phyloP scores from a whole-genome alignment of 2,888 invertebrate species.

The Amphipoea lucens region DNA sequence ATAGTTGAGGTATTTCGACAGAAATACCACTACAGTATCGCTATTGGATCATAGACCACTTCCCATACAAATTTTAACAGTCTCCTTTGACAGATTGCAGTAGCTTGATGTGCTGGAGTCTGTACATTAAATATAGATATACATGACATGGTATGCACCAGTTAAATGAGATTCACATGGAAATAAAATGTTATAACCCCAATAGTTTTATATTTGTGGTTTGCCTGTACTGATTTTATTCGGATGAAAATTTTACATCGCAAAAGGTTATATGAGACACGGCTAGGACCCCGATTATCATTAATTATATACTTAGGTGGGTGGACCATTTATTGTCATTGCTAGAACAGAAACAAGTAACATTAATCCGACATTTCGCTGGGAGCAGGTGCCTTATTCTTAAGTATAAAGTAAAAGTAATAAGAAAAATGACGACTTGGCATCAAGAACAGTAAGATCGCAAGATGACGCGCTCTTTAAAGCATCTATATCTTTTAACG shows the following conservation, averaged over 20 bases:
- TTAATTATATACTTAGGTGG: conserved; percentile 3
- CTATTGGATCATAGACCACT: too few relatives aligned
- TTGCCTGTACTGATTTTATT: neutral
- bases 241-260: neutral
- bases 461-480: conserved; percentile 28
- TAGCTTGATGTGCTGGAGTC: too few relatives aligned
- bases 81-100: too few relatives aligned
- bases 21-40: too few relatives aligned
- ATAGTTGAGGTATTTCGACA: too few relatives aligned
- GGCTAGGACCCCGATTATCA: neutral
- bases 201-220: neutral
- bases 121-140: too few relatives aligned
- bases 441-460: conserved; percentile 3
- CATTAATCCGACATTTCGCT: conserved; percentile 52
- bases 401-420: conserved; percentile 26
- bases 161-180: neutral
- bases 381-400: neutral
- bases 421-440: conserved; percentile 24
- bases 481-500: conserved; percentile 41
- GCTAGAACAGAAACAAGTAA: conserved; percentile 51
- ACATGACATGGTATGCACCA: neutral
- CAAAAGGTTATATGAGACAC: neutral
- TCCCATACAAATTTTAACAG: too few relatives aligned
- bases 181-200: neutral
- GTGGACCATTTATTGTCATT: conserved; percentile 54